These are phyloP conservation scores for Leptopterna dolabrata DNA, from an alignment of 2,888 invertebrate species.

Conservation along the genomic window DNA sequence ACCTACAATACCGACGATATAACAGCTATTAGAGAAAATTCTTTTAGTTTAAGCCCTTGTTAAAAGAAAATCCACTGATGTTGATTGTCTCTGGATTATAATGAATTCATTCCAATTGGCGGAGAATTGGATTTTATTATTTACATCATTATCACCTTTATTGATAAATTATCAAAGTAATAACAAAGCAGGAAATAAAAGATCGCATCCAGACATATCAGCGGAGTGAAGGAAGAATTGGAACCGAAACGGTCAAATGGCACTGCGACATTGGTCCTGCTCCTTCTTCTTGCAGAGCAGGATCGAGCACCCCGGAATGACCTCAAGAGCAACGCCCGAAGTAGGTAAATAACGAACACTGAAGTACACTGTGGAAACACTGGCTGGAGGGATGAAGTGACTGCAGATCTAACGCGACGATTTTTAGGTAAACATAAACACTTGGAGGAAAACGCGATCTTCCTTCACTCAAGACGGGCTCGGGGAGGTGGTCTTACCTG, in stretches of 20 bases:
- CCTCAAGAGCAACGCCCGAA: neutral
- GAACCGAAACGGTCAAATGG: neutral
- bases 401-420: too few relatives aligned
- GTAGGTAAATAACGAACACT: neutral
- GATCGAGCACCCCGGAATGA: neutral
- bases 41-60: too few relatives aligned
- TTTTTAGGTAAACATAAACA: neutral
- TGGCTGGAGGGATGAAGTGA: neutral
- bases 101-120: too few relatives aligned
- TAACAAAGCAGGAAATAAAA: too few relatives aligned
- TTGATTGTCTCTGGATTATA: too few relatives aligned
- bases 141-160: too few relatives aligned
- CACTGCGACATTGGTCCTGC: neutral
- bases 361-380: neutral
- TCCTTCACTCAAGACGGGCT: neutral
- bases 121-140: too few relatives aligned
- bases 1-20: too few relatives aligned
- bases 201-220: neutral
- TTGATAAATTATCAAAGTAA: too few relatives aligned
- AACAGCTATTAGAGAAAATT: too few relatives aligned
- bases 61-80: too few relatives aligned
- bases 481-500: conserved; percentile 19
- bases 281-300: neutral
- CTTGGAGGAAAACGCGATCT: neutral
- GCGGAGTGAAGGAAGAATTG: neutral